Base-by-base conservation (phyloP, 2,113 vertebrate species). In the Ursus arctos region DNA sequence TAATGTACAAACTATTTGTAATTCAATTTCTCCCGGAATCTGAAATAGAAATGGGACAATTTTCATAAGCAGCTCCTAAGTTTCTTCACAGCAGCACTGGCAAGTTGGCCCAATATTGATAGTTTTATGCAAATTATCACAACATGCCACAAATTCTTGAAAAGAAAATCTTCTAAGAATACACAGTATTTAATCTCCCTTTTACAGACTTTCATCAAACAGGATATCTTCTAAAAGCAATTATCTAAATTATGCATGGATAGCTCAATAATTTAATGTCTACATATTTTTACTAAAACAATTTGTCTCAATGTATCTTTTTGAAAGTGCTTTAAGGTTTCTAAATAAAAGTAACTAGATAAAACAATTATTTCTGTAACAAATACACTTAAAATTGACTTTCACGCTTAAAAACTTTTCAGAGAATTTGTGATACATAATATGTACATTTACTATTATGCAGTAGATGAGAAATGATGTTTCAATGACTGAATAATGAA, bases 201-300 rank as follows among this genome's bases (percentile, higher is more conserved):
- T 98, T 93, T 0, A 0, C 65, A 98, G 96, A 96, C 94, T 98
- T 97, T 97, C 84, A 96, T 97, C 91, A 97, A 87, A 90, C 63
- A 97, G 71, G 2, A 1, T 95, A 94, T 98, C 43, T 98, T 97
- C 94, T 98, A 65, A 97, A 98, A 98, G 88, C 86, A 98, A 97
- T 98, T 98, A 97, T 97, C 86, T 98, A 97, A 98, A 98, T 98
- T 98, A 98, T 98, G 84, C 95, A 98, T 95, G 36, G 63, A 4
- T 94, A 91, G n/a, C 93, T 98, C 81, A 98, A 97, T 98, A 98
- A 98, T 98, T 98, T 98, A 98, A 40, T 96, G 85, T 72, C n/a
- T 87, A 97, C 26, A 80, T 3, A 86, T 91, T 87, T 97, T 93
- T 94, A 98, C 96, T 96, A 97, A 98, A 98, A 98, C 43, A 98